Evolutionary conservation across 2,888 invertebrate species (phyloP).

Genomic region (Cephus pulcher): DNA sequence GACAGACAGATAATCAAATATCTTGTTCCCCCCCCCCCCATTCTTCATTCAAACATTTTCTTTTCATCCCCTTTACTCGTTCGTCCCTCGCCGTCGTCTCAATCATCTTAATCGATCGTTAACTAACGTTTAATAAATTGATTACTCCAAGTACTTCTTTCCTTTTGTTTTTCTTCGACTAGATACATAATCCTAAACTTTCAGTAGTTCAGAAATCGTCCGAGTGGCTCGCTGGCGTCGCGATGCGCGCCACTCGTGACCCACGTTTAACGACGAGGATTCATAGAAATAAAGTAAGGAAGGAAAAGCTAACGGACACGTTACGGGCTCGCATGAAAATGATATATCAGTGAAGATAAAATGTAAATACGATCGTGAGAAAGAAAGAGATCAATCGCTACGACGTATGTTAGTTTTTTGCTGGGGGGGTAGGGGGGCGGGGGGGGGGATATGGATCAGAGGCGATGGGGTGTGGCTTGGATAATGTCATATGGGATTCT

Average conservation of each 20-base stretch:
- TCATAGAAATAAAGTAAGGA: background rate
- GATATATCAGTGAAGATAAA: conserved; percentile 22
- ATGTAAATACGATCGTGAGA: conserved; percentile 40
- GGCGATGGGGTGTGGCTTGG: conserved; percentile 57
- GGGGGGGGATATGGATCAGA: background rate
- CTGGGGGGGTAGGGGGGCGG: background rate
- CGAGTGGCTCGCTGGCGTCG: conserved; percentile 17
- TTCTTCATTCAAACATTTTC: background rate
- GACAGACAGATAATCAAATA: conserved; percentile 23
- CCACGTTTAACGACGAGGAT: background rate
- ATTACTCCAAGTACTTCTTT: conserved; percentile 28
- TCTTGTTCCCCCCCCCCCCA: background rate
- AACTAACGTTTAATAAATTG: conserved; percentile 18
- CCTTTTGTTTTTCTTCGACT: conserved; percentile 27
- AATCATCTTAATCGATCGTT: background rate
- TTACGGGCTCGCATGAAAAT: conserved; percentile 11
- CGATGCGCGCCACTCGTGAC: background rate
- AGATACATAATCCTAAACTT: conserved; percentile 37
- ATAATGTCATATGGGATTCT: conserved; percentile 65
- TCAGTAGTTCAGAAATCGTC: conserved; percentile 41
- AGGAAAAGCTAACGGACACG: background rate
- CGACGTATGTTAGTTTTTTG: conserved; percentile 42
- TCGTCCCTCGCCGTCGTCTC: background rate
- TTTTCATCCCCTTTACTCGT: conserved; percentile 7
- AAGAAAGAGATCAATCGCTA: conserved; percentile 33